Evolutionary conservation across 2,797 vertebrate species (phyloP), one percentile per base, ranked within the genome.

Genomic region (Phataginus tricuspis): DNA sequence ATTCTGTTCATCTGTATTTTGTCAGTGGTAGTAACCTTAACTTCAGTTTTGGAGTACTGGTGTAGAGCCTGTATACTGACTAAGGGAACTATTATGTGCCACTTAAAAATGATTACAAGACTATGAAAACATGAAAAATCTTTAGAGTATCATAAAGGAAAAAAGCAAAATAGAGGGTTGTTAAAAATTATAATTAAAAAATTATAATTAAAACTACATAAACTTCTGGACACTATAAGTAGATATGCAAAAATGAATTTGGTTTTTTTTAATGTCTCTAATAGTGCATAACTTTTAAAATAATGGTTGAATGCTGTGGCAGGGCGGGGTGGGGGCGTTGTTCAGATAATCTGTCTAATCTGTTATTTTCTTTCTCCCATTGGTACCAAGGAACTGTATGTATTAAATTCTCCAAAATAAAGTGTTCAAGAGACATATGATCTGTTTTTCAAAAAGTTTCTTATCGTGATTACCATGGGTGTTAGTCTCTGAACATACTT

Each of bases 151-250:
- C 42, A 5, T 59, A 91, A 92, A 23, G 25, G 57, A 7, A 77
- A 71, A 95, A 92, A 87, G 13, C 37, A 86, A 95, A 96, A 82
- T 49, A 87, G 4, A 39, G 19, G 80, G n/a, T 42, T 92, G 34
- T 34, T 64, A 63, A 86, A 95, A 94, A 89, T 86, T 69, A 82
- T 23, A 21, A 93, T 53, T 85, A 57, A 77, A 5, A 51, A 77
- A 5, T 93, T 75, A 42, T 57, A 16, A 45, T 45, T 21, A 68
- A 94, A 94, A 80, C 29, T 80, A 84, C 45, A 74, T 69, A 64
- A 75, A 75, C 5, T 75, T 90, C 12, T 87, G n/a, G 16, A 71
- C 13, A 64, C 39, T 83, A 1, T 51, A 66, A 37, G 23, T 72
- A 71, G 92, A 77, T 74, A 84, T 51, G 64, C 13, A 84, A 84